These are phyloP conservation scores for Sebastes variabilis DNA, from an alignment of 2,797 vertebrate species.

Conservation along the genomic window DNA sequence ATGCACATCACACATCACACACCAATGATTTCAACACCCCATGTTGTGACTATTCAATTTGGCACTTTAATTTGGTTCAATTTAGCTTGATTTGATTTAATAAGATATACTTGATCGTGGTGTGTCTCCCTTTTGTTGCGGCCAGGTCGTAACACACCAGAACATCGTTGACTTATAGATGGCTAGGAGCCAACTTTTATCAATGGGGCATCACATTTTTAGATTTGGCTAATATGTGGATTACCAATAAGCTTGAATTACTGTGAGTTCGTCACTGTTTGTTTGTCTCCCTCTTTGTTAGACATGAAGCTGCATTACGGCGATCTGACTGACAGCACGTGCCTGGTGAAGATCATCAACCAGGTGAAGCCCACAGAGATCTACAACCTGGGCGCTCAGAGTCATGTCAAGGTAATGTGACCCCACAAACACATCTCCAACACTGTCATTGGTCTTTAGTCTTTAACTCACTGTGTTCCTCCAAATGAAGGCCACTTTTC, in stretches of 20 bases:
- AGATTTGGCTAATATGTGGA: background rate
- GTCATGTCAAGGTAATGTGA: slow-evolving; percentile 93
- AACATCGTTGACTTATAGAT: background rate
- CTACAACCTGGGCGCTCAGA: slow-evolving; percentile 99
- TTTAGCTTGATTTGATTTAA: background rate
- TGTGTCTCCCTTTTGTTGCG: background rate
- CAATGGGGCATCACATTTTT: background rate
- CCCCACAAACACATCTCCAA: background rate
- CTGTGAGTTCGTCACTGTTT: background rate
- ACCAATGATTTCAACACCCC: background rate
- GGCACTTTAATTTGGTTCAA: background rate
- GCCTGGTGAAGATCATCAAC: slow-evolving; percentile 98
- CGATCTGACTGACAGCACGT: slow-evolving; percentile 98
- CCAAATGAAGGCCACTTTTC: background rate
- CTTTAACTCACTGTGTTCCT: background rate
- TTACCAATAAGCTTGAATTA: background rate
- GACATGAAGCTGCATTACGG: slow-evolving; percentile 99
- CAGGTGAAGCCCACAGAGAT: slow-evolving; percentile 95
- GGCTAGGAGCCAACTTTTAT: background rate
- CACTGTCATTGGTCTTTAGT: background rate
- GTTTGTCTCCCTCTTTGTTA: slow-evolving; percentile 52
- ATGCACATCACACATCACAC: background rate
- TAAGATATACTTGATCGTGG: background rate
- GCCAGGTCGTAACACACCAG: background rate
- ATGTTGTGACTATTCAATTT: background rate